Evolutionary conservation across 1,140 invertebrate genomes (phyloP).

Genomic region (Brachionus rubens): DNA sequence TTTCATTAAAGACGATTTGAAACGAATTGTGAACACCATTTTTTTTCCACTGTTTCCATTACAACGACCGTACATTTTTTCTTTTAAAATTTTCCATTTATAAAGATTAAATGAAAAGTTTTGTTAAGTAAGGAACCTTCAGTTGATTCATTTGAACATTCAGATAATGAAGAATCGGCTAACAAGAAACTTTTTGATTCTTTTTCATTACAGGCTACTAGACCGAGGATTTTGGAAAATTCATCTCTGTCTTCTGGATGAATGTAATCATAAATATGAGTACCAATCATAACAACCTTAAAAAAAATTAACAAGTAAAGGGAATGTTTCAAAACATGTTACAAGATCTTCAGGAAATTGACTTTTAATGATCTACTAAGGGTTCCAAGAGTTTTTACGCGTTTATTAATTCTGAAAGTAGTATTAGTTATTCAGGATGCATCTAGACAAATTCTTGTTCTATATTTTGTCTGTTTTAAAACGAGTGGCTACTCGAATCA

Average conservation of each 20-base stretch:
- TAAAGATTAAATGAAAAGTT: too few relatives aligned
- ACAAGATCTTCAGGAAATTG: too few relatives aligned
- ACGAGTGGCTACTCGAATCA: too few relatives aligned
- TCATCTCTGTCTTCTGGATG: slow-evolving; percentile 19
- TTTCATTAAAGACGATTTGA: slow-evolving; percentile 27
- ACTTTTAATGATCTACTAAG: too few relatives aligned
- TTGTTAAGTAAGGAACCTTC: too few relatives aligned
- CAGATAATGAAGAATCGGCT: neutral
- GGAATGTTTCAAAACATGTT: too few relatives aligned
- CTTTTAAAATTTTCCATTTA: neutral
- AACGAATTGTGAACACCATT: neutral
- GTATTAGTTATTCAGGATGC: too few relatives aligned
- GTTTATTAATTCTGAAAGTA: too few relatives aligned
- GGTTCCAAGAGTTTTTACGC: too few relatives aligned
- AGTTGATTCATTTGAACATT: neutral
- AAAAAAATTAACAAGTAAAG: too few relatives aligned
- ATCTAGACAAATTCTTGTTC: too few relatives aligned
- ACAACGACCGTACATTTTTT: neutral
- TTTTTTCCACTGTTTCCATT: slow-evolving; percentile 21
- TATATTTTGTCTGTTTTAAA: too few relatives aligned
- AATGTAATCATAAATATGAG: slow-evolving; percentile 32
- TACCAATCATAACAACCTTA: slow-evolving; percentile 38
- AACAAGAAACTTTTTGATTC: neutral
- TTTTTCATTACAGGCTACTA: neutral
- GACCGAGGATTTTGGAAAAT: neutral